Evolutionary conservation across 2,797 vertebrate species (phyloP).

Genomic region (Synanceia verrucosa): DNA sequence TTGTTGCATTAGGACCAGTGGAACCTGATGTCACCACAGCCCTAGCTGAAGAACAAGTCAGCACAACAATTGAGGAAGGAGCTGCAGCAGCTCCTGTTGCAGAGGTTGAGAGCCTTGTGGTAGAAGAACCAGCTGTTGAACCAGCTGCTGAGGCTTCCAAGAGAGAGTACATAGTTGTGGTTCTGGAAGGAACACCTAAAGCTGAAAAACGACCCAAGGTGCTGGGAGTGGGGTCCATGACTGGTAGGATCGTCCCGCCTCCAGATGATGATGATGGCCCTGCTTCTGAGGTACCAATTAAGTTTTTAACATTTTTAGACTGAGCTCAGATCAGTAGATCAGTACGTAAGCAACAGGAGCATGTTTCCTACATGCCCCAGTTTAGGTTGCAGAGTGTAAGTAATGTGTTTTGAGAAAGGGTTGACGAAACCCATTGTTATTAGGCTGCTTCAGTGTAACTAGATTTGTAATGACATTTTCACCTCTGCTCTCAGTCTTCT

Average conservation of each 20-base stretch:
- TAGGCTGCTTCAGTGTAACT: background rate
- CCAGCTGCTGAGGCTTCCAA: slow-evolving; percentile 50
- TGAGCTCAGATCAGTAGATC: background rate
- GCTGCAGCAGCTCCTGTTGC: background rate
- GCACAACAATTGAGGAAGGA: slow-evolving; percentile 29
- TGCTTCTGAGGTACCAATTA: slow-evolving; percentile 68
- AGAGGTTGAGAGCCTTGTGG: background rate
- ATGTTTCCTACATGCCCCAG: background rate
- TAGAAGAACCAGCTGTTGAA: slow-evolving; percentile 11
- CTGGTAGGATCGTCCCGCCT: slow-evolving; percentile 72
- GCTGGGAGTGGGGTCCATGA: slow-evolving; percentile 74
- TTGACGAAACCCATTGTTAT: background rate
- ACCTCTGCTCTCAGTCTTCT: background rate
- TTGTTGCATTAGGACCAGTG: background rate
- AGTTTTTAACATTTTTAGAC: slow-evolving; percentile 8
- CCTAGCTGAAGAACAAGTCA: slow-evolving; percentile 21
- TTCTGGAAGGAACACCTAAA: slow-evolving; percentile 78
- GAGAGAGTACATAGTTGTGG: slow-evolving; percentile 77
- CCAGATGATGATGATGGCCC: slow-evolving; percentile 64
- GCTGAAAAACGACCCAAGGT: slow-evolving; percentile 74
- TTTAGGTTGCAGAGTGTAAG: background rate
- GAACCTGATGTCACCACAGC: slow-evolving; percentile 12
- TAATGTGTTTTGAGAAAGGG: background rate
- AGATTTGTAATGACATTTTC: background rate
- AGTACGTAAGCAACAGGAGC: background rate